Percentiles rank a stretch among this genome's conserved stretches.
These are phyloP conservation scores for Anguilla rostrata DNA, from an alignment of 2,113 vertebrate genomes.

Conservation along the genomic window DNA sequence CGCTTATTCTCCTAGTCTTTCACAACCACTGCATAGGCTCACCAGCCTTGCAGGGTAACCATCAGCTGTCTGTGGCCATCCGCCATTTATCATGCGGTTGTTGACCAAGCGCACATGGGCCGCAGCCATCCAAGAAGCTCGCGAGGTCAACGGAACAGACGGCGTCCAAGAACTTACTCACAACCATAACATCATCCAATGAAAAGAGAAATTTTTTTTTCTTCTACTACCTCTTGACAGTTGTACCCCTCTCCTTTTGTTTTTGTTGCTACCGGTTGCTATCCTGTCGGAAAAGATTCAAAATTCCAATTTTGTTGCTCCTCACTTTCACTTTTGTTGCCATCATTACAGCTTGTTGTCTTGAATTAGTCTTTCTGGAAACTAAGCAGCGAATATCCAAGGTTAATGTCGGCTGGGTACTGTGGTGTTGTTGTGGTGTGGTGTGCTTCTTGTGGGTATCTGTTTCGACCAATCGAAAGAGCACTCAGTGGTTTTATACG, in stretches of 20 bases:
- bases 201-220: not conserved
- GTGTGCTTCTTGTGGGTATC: not conserved
- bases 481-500: not conserved
- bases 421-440: not conserved
- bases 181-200: not conserved
- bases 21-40: not conserved
- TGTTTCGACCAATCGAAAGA: not conserved
- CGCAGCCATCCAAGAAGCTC: not conserved
- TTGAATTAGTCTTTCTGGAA: not conserved
- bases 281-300: not conserved
- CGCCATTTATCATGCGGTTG: slow-evolving; percentile 7
- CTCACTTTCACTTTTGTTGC: not conserved
- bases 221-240: not conserved
- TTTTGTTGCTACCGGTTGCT: not conserved
- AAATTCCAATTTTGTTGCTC: not conserved
- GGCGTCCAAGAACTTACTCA: not conserved
- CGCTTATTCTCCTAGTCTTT: not conserved
- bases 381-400: not conserved
- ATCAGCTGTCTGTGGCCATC: not conserved
- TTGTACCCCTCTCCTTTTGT: not conserved
- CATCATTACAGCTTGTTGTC: not conserved
- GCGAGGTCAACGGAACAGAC: not conserved
- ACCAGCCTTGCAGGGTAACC: not conserved
- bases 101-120: slow-evolving; percentile 17
- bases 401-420: not conserved